phyloP scores from a whole-genome alignment of 2,113 vertebrate species.

The Serilophus lunatus region DNA sequence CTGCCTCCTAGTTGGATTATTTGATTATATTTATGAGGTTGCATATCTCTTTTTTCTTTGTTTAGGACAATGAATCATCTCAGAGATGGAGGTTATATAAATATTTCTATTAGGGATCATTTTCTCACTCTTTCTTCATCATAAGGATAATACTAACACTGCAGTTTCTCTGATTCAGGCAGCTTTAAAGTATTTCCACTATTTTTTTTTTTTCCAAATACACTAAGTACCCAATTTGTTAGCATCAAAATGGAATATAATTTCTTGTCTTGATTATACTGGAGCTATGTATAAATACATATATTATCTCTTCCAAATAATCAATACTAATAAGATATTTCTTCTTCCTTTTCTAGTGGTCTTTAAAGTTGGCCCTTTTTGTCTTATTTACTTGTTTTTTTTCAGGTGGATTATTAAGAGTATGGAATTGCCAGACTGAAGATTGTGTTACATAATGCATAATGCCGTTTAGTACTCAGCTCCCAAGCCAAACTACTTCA shows the following conservation, averaged over 20 bases:
- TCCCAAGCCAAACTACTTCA: neutral
- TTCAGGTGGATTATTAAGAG: neutral
- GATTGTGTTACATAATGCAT: neutral
- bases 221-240: slow-evolving; percentile 13
- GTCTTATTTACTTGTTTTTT: neutral
- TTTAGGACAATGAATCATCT: slow-evolving; percentile 29
- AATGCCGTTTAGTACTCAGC: neutral
- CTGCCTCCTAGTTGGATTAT: neutral
- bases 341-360: neutral
- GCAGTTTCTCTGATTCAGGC: slow-evolving; percentile 24
- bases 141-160: slow-evolving; percentile 36
- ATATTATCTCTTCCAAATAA: slow-evolving; percentile 21
- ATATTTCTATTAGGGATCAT: neutral
- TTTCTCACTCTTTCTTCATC: neutral
- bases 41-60: neutral
- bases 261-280: slow-evolving; percentile 54
- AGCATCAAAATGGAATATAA: slow-evolving; percentile 41
- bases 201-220: slow-evolving; percentile 29
- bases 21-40: slow-evolving; percentile 42
- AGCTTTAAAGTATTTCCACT: slow-evolving; percentile 39
- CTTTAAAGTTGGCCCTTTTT: neutral
- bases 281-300: neutral
- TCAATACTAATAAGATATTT: slow-evolving; percentile 28
- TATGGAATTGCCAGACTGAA: neutral
- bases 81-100: neutral